Evolutionary conservation across 2,888 invertebrate species (phyloP).

Genomic region (Ariolimax columbianus): DNA sequence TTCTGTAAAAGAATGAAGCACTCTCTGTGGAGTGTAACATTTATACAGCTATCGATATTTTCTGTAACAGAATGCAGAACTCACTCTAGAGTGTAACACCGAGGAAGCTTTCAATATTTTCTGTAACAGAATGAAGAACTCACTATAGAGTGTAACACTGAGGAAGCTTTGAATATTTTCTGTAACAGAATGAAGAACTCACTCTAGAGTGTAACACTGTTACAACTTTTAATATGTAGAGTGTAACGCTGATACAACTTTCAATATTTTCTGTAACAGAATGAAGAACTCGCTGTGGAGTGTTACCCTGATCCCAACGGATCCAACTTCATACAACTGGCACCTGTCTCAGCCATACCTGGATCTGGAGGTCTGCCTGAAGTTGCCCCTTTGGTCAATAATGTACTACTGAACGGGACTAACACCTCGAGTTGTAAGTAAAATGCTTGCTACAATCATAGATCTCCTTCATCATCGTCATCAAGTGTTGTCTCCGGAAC

Average conservation of each 20-base stretch:
- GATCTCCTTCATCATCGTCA: too few relatives aligned
- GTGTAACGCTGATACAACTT: too few relatives aligned
- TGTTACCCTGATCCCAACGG: neutral
- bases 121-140: slow-evolving; percentile 4
- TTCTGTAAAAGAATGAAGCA: neutral
- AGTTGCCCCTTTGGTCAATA: neutral
- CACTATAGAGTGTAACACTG: neutral
- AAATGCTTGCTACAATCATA: too few relatives aligned
- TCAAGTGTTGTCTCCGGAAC: too few relatives aligned
- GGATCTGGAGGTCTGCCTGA: neutral
- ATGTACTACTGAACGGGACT: neutral
- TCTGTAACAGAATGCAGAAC: too few relatives aligned
- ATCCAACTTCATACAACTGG: neutral
- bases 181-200: too few relatives aligned
- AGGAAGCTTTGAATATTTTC: too few relatives aligned
- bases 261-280: neutral
- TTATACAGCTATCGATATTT: too few relatives aligned
- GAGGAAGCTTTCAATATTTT: neutral
- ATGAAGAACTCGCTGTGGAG: slow-evolving; percentile 3
- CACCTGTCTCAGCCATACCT: neutral
- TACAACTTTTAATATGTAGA: too few relatives aligned
- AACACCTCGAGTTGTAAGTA: neutral
- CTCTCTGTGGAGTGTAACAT: neutral
- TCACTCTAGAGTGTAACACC: too few relatives aligned
- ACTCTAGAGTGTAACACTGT: too few relatives aligned